Evolutionary conservation across 2,797 vertebrate species (phyloP).

Genomic region (Lagocephalus sceleratus): DNA sequence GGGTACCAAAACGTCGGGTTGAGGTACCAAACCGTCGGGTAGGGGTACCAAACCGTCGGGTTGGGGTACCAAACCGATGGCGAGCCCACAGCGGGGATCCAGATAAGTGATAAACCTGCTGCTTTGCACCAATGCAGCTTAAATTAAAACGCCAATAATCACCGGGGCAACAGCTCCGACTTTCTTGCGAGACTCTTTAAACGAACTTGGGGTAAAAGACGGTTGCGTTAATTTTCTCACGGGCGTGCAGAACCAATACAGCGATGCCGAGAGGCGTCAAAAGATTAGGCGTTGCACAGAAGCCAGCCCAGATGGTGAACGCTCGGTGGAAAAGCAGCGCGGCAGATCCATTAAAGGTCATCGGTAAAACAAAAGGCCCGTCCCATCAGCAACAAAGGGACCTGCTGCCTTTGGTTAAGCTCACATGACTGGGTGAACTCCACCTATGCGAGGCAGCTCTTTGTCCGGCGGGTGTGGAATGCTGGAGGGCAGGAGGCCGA

Average conservation of each 20-base stretch:
- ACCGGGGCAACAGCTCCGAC: too few relatives aligned
- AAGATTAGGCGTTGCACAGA: background rate
- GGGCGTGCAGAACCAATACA: slow-evolving; percentile 8
- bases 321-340: slow-evolving; percentile 8
- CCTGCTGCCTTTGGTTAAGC: slow-evolving; percentile 40
- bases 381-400: slow-evolving; percentile 39
- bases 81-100: too few relatives aligned
- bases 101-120: too few relatives aligned
- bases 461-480: slow-evolving; percentile 42
- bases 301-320: slow-evolving; percentile 28
- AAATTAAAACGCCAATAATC: too few relatives aligned
- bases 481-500: slow-evolving; percentile 13
- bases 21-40: too few relatives aligned
- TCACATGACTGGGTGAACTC: slow-evolving; percentile 48
- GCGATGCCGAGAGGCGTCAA: slow-evolving; percentile 28
- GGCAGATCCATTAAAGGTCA: slow-evolving; percentile 33
- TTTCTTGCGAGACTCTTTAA: too few relatives aligned
- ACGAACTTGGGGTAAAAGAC: too few relatives aligned
- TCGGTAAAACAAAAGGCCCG: slow-evolving; percentile 40
- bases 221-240: too few relatives aligned
- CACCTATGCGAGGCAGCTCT: slow-evolving; percentile 29
- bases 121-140: too few relatives aligned
- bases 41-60: too few relatives aligned
- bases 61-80: too few relatives aligned
- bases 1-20: too few relatives aligned